Evolutionary conservation across 2,888 invertebrate species (phyloP).

Genomic region (Caenorhabditis sulstoni): DNA sequence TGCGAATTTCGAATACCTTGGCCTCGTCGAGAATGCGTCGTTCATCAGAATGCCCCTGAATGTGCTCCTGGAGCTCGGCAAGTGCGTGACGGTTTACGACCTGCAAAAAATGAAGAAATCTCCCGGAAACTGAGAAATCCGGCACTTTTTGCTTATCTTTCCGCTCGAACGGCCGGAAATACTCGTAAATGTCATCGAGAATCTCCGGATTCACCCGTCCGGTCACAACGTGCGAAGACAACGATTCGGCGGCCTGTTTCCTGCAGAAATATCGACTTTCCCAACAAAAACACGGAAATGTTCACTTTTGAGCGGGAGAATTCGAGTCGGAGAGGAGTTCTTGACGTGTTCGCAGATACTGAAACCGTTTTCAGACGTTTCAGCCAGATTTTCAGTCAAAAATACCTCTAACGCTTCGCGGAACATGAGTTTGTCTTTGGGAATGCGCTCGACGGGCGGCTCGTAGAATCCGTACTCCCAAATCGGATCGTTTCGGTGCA

Average conservation of each 20-base stretch:
- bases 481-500: slow-evolving; percentile 71
- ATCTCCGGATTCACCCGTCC: slow-evolving; percentile 69
- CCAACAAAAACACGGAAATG: neutral
- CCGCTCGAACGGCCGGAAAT: slow-evolving; percentile 77
- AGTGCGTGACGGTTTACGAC: slow-evolving; percentile 70
- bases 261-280: slow-evolving; percentile 5
- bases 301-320: slow-evolving; percentile 41
- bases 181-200: slow-evolving; percentile 72
- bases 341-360: slow-evolving; percentile 70
- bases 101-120: slow-evolving; percentile 36
- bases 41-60: slow-evolving; percentile 66
- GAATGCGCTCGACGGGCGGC: slow-evolving; percentile 73
- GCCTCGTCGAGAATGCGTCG: slow-evolving; percentile 47
- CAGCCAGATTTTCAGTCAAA: neutral
- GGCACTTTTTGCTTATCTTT: slow-evolving; percentile 70
- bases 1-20: slow-evolving; percentile 36
- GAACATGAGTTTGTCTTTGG: slow-evolving; percentile 73
- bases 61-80: slow-evolving; percentile 65
- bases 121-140: neutral
- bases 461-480: slow-evolving; percentile 79
- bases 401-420: slow-evolving; percentile 76
- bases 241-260: slow-evolving; percentile 46
- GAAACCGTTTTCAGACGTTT: slow-evolving; percentile 19
- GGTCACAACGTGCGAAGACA: slow-evolving; percentile 55
- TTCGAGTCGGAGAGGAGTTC: slow-evolving; percentile 58